Conservation (phyloP, 1,140 invertebrate genomes). For the Meloidogyne exigua region DNA sequence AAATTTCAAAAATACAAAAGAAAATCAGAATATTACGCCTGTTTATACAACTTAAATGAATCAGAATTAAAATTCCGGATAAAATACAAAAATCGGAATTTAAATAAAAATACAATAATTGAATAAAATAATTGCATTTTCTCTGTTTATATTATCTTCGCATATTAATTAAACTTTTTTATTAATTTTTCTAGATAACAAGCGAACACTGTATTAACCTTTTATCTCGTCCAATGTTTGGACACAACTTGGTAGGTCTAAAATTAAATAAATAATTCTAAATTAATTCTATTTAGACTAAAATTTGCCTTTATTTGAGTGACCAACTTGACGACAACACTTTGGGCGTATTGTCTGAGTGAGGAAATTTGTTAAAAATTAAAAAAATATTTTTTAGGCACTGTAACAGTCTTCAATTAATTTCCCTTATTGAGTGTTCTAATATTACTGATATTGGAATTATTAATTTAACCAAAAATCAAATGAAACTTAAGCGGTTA, state of each 20-base stretch:
- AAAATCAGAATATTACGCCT: too few species aligned
- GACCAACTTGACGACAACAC: constrained; percentile 57
- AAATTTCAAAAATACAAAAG: too few species aligned
- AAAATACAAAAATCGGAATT: too few species aligned
- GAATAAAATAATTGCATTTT: too few species aligned
- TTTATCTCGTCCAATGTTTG: constrained; percentile 41
- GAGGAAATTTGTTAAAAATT: constrained; percentile 4
- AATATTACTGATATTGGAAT: constrained; percentile 48
- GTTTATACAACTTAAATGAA: too few species aligned
- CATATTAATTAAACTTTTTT: too few species aligned
- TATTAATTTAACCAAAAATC: constrained; percentile 18
- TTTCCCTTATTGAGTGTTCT: constrained; percentile 56
- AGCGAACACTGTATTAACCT: constrained; percentile 32
- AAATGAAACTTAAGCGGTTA: constrained; percentile 31
- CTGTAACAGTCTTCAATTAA: constrained; percentile 41
- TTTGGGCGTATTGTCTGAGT: constrained; percentile 37
- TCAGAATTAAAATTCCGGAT: too few species aligned
- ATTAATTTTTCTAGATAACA: constrained; percentile 31
- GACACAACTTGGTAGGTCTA: constrained; percentile 17
- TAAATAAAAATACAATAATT: too few species aligned
- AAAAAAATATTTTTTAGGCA: constrained; percentile 20
- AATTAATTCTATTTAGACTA: constrained; percentile 43
- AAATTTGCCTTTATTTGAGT: constrained; percentile 55
- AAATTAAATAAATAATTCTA: constrained; percentile 27
- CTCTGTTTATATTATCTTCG: too few species aligned